Base-by-base conservation (phyloP, 2,888 invertebrate genomes). In the Campaea margaritaria region DNA sequence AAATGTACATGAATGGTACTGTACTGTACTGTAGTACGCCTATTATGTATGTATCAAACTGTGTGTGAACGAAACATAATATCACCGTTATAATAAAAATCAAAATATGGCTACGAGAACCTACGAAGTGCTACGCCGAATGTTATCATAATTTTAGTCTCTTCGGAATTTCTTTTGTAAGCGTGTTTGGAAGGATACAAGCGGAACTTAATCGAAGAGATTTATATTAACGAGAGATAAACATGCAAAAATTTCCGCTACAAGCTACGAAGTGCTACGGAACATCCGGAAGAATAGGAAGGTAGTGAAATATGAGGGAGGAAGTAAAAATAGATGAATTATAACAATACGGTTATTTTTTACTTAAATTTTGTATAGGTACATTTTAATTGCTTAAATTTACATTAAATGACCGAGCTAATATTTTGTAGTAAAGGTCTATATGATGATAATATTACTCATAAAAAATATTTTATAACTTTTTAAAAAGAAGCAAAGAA, bases 121-220 rank as follows among this genome's bases (percentile, higher is more conserved):
- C 51, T 51, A 43, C 43, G 51, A 36, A 43, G n/a, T 16, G 36
- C 51, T 51, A 51, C 51, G 51, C 14, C 15, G 31, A 28, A n/a
- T 16, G 16, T 31, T 34, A 31, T 34, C 27, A 11, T 31, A 43
- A 43, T 34, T 34, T 42, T 44, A 21, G 15, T 36, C 15, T 16
- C 31, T 14, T 12, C 12, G 21, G 34, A 43, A 15, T 34, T 51
- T 45, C 31, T 9, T 31, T 45, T 44, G n/a, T 27, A n/a, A 5
- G 11, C 12, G n/a, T 3, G 12, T n/a, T n/a, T 36, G 36, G 36
- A 36, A 36, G 36, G 36, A 36, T 36, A 45, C 28, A 45, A 7
- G 12, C n/a, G 1, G 31, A 45, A 45, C 28, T 28, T 28, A 45
- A 45, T 31, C 14, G 14, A 14, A 28, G 14, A 31, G 45, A 45